These are phyloP conservation scores for Buphagus erythrorhynchus DNA, from an alignment of 2,797 vertebrate genomes.

Conservation along the genomic window DNA sequence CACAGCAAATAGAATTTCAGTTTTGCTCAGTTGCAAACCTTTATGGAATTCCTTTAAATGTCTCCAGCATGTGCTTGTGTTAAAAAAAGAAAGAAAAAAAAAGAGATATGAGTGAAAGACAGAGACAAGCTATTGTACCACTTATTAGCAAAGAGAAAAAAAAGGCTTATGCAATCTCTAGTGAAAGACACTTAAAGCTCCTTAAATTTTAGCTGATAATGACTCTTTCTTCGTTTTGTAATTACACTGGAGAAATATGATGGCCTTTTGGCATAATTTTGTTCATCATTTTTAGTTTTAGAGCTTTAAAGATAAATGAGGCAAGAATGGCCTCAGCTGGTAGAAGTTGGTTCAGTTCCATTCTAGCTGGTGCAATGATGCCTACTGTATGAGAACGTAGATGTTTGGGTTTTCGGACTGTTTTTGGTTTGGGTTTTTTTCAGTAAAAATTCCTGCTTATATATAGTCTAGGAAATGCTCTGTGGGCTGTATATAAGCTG, in stretches of 20 bases:
- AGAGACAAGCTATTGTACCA: not conserved
- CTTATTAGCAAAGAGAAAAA: not conserved
- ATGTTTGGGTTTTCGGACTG: not conserved
- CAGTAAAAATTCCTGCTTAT: not conserved
- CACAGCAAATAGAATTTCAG: not conserved
- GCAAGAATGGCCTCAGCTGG: not conserved
- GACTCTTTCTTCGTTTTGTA: not conserved
- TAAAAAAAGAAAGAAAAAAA: not conserved
- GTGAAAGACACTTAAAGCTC: not conserved
- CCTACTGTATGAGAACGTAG: not conserved
- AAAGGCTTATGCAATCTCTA: fast-evolving
- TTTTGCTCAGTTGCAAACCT: not conserved
- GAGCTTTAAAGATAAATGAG: not conserved
- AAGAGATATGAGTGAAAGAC: not conserved
- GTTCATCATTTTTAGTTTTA: not conserved
- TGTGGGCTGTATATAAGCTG: not conserved
- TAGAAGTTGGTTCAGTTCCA: not conserved
- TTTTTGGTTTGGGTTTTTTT: not conserved
- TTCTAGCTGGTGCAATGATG: not conserved
- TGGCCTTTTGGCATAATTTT: not conserved
- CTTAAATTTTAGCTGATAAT: not conserved
- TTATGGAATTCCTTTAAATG: not conserved
- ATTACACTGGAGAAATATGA: not conserved
- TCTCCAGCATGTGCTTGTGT: not conserved
- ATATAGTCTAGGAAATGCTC: not conserved